Conservation (phyloP, 2,888 invertebrate species). For the Leptopilina myrica region DNA sequence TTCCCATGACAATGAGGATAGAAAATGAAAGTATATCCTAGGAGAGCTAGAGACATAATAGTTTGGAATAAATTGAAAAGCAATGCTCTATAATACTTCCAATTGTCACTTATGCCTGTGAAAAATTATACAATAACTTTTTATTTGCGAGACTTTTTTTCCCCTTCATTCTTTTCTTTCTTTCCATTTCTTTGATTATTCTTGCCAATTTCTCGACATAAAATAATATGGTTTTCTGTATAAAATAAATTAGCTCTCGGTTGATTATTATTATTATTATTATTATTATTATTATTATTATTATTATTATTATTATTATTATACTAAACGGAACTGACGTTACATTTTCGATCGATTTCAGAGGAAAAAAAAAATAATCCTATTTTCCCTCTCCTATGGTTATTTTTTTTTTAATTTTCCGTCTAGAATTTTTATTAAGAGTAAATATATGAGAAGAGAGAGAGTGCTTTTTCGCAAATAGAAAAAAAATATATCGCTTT, state of each 20-base stretch:
- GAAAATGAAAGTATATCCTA: background rate
- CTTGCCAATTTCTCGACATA: constrained; percentile 53
- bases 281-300: too few relatives aligned
- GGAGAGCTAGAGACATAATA: too few relatives aligned
- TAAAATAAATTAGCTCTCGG: constrained; percentile 44
- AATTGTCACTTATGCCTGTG: constrained; percentile 28
- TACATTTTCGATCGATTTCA: background rate
- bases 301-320: too few relatives aligned
- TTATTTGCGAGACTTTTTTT: constrained; percentile 48
- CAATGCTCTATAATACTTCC: background rate
- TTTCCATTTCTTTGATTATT: too few relatives aligned
- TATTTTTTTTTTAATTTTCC: background rate
- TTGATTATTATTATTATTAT: constrained; percentile 28
- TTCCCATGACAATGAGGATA: background rate
- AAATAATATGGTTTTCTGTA: background rate
- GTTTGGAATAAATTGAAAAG: background rate
- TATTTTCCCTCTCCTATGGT: background rate
- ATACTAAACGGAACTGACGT: constrained; percentile 26
- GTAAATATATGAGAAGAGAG: background rate
- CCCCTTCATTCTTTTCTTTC: background rate
- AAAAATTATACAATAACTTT: constrained; percentile 51
- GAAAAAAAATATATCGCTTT: background rate
- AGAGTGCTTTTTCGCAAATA: background rate
- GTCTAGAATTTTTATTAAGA: background rate
- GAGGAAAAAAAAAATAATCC: constrained; percentile 17